A percentile compares a stretch with the other conserved stretches of the same genome.
These are phyloP conservation scores for Alosa sapidissima DNA, from an alignment of 2,797 vertebrate genomes.

Conservation along the genomic window DNA sequence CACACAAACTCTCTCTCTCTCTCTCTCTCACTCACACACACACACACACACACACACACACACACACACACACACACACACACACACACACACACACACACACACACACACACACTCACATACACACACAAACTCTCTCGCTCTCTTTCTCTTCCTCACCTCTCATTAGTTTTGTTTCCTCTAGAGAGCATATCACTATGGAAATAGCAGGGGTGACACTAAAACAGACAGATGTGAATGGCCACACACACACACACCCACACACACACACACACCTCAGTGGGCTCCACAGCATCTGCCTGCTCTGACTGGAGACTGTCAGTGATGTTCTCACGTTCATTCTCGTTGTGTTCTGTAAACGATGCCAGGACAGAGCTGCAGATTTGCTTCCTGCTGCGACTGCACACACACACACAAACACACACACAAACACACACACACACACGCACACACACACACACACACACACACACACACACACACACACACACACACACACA, in stretches of 20 bases:
- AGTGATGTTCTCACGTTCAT: neutral
- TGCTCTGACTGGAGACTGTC: neutral
- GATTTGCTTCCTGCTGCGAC: neutral
- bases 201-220: neutral
- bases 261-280: neutral
- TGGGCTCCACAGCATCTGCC: neutral
- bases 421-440: neutral
- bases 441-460: neutral
- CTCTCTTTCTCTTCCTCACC: neutral
- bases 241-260: neutral
- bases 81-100: too few relatives aligned
- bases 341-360: neutral
- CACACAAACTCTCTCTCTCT: slow-evolving; percentile 33
- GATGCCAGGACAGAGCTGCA: neutral
- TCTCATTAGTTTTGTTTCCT: slow-evolving; percentile 42
- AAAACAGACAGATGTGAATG: neutral
- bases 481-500: neutral
- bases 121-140: slow-evolving; percentile 17
- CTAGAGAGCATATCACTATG: neutral
- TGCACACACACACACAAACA: neutral
- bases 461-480: too few relatives aligned
- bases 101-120: slow-evolving; percentile 46
- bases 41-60: slow-evolving; percentile 51
- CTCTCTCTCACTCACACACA: slow-evolving; percentile 34
- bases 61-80: too few relatives aligned